phyloP scores from a whole-genome alignment of 2,113 vertebrate species.

The Chrysochloris asiatica region DNA sequence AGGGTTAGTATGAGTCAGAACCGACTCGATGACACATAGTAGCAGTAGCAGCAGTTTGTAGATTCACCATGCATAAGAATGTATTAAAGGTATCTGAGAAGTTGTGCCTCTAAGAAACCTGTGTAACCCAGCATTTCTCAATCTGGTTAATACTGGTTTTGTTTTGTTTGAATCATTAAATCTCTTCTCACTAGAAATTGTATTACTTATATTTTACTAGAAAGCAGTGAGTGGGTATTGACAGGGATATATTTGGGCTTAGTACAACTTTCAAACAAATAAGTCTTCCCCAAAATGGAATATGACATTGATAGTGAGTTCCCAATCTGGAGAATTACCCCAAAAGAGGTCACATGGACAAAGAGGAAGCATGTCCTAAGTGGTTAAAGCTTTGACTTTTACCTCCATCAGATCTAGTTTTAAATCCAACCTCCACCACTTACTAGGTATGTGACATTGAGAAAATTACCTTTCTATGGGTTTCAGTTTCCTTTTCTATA shows the following conservation, averaged over 20 bases:
- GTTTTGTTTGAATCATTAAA: slow-evolving; percentile 20
- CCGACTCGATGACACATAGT: no score
- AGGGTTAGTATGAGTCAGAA: no score
- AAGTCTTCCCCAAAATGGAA: background rate
- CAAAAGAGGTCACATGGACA: background rate
- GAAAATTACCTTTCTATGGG: background rate
- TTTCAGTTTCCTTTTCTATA: no score
- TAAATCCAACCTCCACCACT: background rate
- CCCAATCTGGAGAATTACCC: background rate
- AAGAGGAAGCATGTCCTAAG: background rate
- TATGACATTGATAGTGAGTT: background rate
- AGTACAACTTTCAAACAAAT: background rate
- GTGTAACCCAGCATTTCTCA: background rate
- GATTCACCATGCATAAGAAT: background rate
- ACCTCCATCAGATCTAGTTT: background rate
- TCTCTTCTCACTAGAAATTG: background rate
- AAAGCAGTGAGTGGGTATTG: background rate
- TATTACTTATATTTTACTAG: background rate
- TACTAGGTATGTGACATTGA: background rate
- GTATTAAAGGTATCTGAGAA: background rate
- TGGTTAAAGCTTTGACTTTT: slow-evolving; percentile 16
- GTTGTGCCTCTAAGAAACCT: background rate
- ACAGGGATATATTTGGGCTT: background rate
- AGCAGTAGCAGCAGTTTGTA: no score
- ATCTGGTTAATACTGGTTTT: background rate